Evolutionary conservation across 1,140 invertebrate species (phyloP), one percentile per base, ranked within the genome.

Genomic region (Cotesia chilonis): DNA sequence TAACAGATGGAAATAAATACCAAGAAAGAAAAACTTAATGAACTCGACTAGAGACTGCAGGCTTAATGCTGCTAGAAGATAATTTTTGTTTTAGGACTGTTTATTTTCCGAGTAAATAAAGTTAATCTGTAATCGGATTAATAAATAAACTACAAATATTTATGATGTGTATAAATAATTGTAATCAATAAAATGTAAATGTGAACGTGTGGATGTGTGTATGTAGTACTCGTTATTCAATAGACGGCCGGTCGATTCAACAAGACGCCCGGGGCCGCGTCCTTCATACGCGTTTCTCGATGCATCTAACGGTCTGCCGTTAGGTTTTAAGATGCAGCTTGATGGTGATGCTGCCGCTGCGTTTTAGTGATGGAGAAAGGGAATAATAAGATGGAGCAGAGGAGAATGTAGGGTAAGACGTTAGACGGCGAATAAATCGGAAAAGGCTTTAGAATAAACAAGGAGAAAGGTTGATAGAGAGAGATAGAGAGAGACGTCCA

Each of bases 291-390:
- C 69, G 55, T 73, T 63, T 28, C 55, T 47, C 61, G 55, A 71
- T 74, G 61, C 72, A 70, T 66, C 68, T 84, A 83, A 83, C 83
- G 83, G 82, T 83, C 75, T 77, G 80, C 82, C 84, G 84, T 85
- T 85, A 85, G 82, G 79, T 76, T 47, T 28, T 47, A 47, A 47
- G 41, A 47, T 10, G 41, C 41, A 47, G 41, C 41, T 47, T 47
- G 41, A 47, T 47, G 41, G 6, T 47, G 41, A 47, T 47, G 41
- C 41, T 47, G 41, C 6, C 10, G 41, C 41, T 47, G 6, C 41
- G 41, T 10, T 9, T 47, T 47, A 47, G 41, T 9, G 41, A 9
- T 47, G 6, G 41, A 47, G 41, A 47, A 6, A 47, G 41, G 10
- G 41, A 47, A 47, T 47, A 47, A 4, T 47, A 47, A 47, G 5